Evolutionary conservation across 1,140 invertebrate species (phyloP), one percentile per base, ranked within the genome.

Genomic region (Ladona fulva): DNA sequence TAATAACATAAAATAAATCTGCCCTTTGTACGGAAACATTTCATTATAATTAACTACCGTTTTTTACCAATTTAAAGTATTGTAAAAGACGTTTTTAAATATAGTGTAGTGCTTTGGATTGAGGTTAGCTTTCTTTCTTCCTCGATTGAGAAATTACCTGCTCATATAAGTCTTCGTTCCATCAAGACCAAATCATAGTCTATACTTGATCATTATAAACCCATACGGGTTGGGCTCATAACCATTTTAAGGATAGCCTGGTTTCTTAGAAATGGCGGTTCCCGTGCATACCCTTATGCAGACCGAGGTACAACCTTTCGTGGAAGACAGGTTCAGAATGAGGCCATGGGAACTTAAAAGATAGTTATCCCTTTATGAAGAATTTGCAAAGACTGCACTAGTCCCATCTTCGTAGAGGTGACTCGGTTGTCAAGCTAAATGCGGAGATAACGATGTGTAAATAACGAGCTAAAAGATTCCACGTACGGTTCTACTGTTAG

Each of bases 251-350:
- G 52, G 5, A 66, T 66, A 66, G 52, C 52, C 52, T 66, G 52
- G n/a, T 66, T 66, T 66, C 52, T 19, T 66, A 66, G 52, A 66
- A 66, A 66, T 66, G 52, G 52, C 52, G n/a, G n/a, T 66, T 22
- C 16, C 3, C n/a, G 14, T 22, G 52, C 52, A 66, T 22, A 66
- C 14, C 52, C 52, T 19, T 66, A 19, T 66, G 52, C 52, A 66
- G 52, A 22, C n/a, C 1, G 14, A 6, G 52, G 52, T 66, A 66
- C 3, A 22, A 19, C 52, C 52, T 66, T 66, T 22, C 14, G 16
- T 3, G 52, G n/a, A 66, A 19, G n/a, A 66, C 52, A 22, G 52
- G 52, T 66, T 66, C 52, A 66, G 14, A 66, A 66, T 3, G 52
- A 66, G 52, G 52, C n/a, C 52, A 66, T 66, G 52, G 14, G 16